These are phyloP conservation scores for Plutella xylostella DNA, from an alignment of 2,888 invertebrate species.

Conservation along the genomic window DNA sequence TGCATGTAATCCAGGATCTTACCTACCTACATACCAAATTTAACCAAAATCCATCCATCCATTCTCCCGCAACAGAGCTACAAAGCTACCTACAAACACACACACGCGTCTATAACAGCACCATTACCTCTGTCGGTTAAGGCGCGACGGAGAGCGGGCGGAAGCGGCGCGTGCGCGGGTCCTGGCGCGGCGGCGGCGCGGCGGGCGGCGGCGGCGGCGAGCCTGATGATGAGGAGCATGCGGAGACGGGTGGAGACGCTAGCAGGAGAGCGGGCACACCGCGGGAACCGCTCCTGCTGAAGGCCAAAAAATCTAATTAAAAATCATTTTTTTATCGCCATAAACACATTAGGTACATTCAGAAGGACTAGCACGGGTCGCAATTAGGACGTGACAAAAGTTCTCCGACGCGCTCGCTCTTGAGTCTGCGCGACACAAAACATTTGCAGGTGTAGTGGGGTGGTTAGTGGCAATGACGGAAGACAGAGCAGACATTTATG, in stretches of 20 bases:
- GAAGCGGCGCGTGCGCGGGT: slow-evolving; percentile 54
- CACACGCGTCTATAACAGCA: neutral
- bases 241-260: slow-evolving; percentile 34
- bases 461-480: too few relatives aligned
- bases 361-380: too few relatives aligned
- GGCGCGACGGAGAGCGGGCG: slow-evolving; percentile 54
- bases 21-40: neutral
- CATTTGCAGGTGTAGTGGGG: too few relatives aligned
- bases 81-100: neutral
- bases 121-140: slow-evolving; percentile 18
- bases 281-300: slow-evolving; percentile 39
- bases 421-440: neutral
- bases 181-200: slow-evolving; percentile 35
- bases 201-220: slow-evolving; percentile 18
- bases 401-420: too few relatives aligned
- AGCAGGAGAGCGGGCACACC: slow-evolving; percentile 59
- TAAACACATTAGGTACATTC: neutral
- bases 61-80: neutral
- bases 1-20: neutral
- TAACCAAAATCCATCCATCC: neutral
- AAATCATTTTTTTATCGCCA: neutral
- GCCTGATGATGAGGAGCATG: slow-evolving; percentile 28
- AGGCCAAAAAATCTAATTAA: neutral
- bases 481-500: too few relatives aligned
- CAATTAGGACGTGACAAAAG: too few relatives aligned